Evolutionary conservation across 2,888 invertebrate genomes (phyloP), one percentile per base, ranked within the genome.

Genomic region (Epirrhoe tristata): DNA sequence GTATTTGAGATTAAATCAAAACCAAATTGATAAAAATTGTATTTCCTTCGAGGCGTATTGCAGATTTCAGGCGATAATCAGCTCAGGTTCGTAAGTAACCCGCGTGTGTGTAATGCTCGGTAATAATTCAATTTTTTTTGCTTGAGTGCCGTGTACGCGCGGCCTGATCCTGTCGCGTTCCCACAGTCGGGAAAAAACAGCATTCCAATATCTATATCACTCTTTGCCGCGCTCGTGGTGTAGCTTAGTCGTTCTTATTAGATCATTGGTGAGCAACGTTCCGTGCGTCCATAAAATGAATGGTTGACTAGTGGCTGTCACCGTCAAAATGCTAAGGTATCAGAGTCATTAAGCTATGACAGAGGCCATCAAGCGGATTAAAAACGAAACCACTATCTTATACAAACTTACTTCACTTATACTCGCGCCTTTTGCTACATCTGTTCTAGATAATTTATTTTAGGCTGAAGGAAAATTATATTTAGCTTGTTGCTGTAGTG

Each of bases 111-210:
- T 81, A 87, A 85, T 82, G 81, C 81, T 83, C 76, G 78, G 81
- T 80, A 86, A 88, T 90, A 90, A 92, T 90, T 90, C 83, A 87
- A 91, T 91, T 88, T 86, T 32, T 85, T 86, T 86, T 81, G 80
- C 86, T 82, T 79, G 84, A 87, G 83, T 85, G 85, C 83, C 82
- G 75, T 63, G 50, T 66, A 70, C 80, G 79, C 80, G 74, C 72
- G 69, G 66, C 66, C 66, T 67, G 68, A 65, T 39, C 63, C 65
- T 52, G 55, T 52, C 56, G 52, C 34, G 70, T 62, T 61, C 5
- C 16, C 51, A 54, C 17, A 58, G 66, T 32, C 1, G 7, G n/a
- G 14, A 16, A 12, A 39, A 39, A 58, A 66, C 43, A 50, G 66
- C 58, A 43, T 43, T 0, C 3, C 39, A 36, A 16, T 2, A 46